phyloP scores from a whole-genome alignment of 2,888 invertebrate species.

The Eumacrocentrus americanus region DNA sequence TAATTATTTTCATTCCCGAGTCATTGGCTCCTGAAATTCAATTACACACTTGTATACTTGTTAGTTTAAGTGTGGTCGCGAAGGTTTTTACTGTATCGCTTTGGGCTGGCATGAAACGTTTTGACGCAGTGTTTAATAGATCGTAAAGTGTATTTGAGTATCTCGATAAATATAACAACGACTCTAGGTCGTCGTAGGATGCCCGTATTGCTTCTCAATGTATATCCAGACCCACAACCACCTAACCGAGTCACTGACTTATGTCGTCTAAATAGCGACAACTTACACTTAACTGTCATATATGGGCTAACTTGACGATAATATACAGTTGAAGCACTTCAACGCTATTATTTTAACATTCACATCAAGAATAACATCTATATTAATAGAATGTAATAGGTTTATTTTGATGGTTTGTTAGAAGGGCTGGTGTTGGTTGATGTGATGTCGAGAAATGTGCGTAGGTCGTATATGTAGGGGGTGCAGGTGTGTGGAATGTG shows the following conservation, averaged over 20 bases:
- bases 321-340: too few relatives aligned
- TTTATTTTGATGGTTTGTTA: too few relatives aligned
- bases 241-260: constrained; percentile 12
- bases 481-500: background rate
- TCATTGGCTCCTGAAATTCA: too few relatives aligned
- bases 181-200: constrained; percentile 47
- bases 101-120: constrained; percentile 44
- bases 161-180: constrained; percentile 61
- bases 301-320: too few relatives aligned
- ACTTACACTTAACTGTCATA: background rate
- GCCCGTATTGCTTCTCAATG: constrained; percentile 37
- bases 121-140: constrained; percentile 59
- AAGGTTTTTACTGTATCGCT: constrained; percentile 29
- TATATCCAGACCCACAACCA: constrained; percentile 20
- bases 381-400: constrained; percentile 1
- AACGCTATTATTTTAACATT: background rate
- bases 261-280: background rate
- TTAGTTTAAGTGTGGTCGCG: constrained; percentile 29
- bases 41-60: too few relatives aligned
- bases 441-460: background rate
- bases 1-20: too few relatives aligned
- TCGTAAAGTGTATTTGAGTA: constrained; percentile 59
- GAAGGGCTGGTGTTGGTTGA: background rate
- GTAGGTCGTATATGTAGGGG: background rate
- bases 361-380: background rate